These are phyloP conservation scores for Orthonevra nobilis DNA, from an alignment of 2,888 invertebrate species.

Conservation along the genomic window DNA sequence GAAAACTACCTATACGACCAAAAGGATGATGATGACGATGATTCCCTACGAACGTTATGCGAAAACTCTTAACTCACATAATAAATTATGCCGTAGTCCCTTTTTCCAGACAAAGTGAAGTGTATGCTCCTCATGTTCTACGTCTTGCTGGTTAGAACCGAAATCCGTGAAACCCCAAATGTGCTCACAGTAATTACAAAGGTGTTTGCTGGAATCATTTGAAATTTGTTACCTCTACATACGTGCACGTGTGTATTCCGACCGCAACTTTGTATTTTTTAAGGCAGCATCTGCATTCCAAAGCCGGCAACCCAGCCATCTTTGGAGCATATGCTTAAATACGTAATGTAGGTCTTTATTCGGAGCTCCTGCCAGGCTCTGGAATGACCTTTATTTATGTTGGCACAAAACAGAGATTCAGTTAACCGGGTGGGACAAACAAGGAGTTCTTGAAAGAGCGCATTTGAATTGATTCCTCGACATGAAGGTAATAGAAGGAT, in stretches of 20 bases:
- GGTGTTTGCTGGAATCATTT: slow-evolving; percentile 49
- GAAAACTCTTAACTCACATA: slow-evolving; percentile 55
- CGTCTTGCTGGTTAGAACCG: slow-evolving; percentile 1
- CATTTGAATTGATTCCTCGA: slow-evolving; percentile 22
- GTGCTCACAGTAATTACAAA: slow-evolving; percentile 54
- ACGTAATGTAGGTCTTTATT: background rate
- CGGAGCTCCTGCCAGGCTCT: background rate
- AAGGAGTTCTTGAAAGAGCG: background rate
- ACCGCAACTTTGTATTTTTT: slow-evolving; percentile 29
- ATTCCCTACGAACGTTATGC: slow-evolving; percentile 37
- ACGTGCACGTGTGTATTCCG: no score
- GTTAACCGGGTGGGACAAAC: slow-evolving; percentile 6
- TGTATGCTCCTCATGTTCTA: slow-evolving; percentile 10
- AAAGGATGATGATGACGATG: slow-evolving; percentile 12
- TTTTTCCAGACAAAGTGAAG: slow-evolving; percentile 26
- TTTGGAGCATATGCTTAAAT: background rate
- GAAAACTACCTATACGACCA: slow-evolving; percentile 24
- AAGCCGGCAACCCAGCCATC: background rate
- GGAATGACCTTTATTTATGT: slow-evolving; percentile 19
- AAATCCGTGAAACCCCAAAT: slow-evolving; percentile 55
- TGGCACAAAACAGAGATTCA: slow-evolving; percentile 2
- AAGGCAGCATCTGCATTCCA: slow-evolving; percentile 22
- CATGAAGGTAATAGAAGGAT: background rate
- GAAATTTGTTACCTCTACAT: slow-evolving; percentile 35
- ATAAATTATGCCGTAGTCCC: slow-evolving; percentile 52